Conservation (phyloP, 2,888 invertebrate species). For the Pollenia amentaria region DNA sequence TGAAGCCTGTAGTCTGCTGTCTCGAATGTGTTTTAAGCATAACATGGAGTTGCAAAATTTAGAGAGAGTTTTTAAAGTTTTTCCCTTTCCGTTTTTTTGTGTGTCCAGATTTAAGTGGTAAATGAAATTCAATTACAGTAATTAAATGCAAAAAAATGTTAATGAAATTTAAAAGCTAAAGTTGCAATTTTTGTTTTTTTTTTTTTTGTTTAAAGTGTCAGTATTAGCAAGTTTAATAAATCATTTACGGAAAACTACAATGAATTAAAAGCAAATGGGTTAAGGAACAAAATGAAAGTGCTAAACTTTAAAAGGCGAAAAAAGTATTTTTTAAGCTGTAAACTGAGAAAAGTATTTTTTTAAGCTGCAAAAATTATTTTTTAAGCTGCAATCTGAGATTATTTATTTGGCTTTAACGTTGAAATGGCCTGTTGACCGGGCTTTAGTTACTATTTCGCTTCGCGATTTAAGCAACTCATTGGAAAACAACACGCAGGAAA, state of each 20-base stretch:
- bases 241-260: not conserved
- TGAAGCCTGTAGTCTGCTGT: too few species aligned
- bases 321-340: too few species aligned
- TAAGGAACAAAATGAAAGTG: not conserved
- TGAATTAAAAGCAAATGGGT: not conserved
- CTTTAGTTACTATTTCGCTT: too few species aligned
- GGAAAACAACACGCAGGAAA: too few species aligned
- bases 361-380: too few species aligned
- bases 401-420: too few species aligned
- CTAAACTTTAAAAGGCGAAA: not conserved
- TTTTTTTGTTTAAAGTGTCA: not conserved
- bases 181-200: not conserved
- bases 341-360: too few species aligned
- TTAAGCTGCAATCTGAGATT: too few species aligned
- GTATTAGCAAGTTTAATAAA: constrained; percentile 47
- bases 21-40: too few species aligned
- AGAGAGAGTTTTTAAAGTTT: constrained; percentile 37
- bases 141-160: constrained; percentile 66
- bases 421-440: too few species aligned
- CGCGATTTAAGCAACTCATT: too few species aligned
- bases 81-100: constrained; percentile 25
- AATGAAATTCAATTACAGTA: constrained; percentile 73
- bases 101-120: constrained; percentile 66
- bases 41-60: constrained; percentile 46
- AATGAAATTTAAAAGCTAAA: constrained; percentile 59